phyloP scores from a whole-genome alignment of 1,140 invertebrate genomes.

The Catajapyx aquilonaris region DNA sequence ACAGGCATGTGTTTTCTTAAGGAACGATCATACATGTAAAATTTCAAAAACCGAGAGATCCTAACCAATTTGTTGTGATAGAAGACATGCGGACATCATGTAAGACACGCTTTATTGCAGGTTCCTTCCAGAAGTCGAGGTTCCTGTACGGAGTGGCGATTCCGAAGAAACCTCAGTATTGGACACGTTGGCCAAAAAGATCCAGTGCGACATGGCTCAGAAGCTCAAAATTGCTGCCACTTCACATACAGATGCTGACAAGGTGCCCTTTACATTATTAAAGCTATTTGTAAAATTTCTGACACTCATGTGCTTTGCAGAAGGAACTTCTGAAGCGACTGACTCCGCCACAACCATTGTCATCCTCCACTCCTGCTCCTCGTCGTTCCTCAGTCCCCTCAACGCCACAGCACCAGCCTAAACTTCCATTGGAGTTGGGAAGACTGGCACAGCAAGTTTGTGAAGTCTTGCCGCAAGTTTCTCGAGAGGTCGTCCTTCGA shows the following conservation, averaged over 20 bases:
- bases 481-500: constrained; percentile 38
- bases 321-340: neutral
- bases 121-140: constrained; percentile 17
- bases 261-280: constrained; percentile 16
- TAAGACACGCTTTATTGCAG: constrained; percentile 4
- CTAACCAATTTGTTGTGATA: no score
- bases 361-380: constrained; percentile 4
- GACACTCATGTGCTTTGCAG: constrained; percentile 8
- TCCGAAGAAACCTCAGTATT: constrained; percentile 22
- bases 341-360: neutral
- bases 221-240: constrained; percentile 25
- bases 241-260: constrained; percentile 30
- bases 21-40: no score
- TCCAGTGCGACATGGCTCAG: constrained; percentile 29
- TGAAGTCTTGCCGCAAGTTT: constrained; percentile 53
- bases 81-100: no score
- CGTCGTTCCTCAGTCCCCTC: constrained; percentile 11
- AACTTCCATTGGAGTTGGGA: constrained; percentile 26
- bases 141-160: constrained; percentile 20
- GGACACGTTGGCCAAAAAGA: constrained; percentile 26
- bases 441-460: constrained; percentile 46
- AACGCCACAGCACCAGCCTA: no score
- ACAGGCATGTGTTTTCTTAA: no score
- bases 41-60: no score
- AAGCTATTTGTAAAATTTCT: neutral